Evolutionary conservation across 1,140 invertebrate genomes (phyloP), one percentile per base, ranked within the genome.

Genomic region (Bombyx mori): DNA sequence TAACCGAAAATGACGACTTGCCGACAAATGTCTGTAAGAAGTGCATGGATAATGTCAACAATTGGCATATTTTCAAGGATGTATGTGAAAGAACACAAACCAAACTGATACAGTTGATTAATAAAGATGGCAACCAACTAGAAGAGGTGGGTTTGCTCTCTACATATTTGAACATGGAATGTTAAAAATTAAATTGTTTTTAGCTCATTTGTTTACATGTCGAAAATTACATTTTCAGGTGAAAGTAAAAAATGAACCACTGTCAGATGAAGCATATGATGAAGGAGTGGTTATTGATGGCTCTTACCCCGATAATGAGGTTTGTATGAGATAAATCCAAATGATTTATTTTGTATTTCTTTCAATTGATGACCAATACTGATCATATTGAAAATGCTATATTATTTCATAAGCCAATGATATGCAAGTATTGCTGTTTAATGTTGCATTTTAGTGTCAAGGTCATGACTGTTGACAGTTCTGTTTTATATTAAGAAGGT

Each of bases 1-100:
- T 90, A 77, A 86, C 66, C 67, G 79, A 87, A 71, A 78, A 85
- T 80, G 90, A 91, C 76, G 86, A 88, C 61, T 69, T 90, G 71
- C 89, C 90, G 47, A 88, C 88, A 54, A 87, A 89, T 82, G 82
- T 90, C 66, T 91, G 90, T 78, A 86, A 82, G 61, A 87, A 88
- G 74, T 91, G 90, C 65, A 68, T 89, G 65, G 79, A 83, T 66
- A 90, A 89, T 82, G 82, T 90, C 57, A 88, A 89, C 67, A 88
- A 88, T 69, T 90, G 88, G 88, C 81, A 89, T 60, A 76, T 79
- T 61, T 90, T 88, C 77, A 90, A 90, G 69, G 71, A 73, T 71
- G 74, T 88, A 52, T 90, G 90, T 80, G 79, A 82, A 67, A 86
- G 83, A 71, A 88, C 89, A 71, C 90, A 90, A 83, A 81, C 77